phyloP scores from a whole-genome alignment of 2,888 invertebrate genomes.

The Macrosoma leucophasiata region DNA sequence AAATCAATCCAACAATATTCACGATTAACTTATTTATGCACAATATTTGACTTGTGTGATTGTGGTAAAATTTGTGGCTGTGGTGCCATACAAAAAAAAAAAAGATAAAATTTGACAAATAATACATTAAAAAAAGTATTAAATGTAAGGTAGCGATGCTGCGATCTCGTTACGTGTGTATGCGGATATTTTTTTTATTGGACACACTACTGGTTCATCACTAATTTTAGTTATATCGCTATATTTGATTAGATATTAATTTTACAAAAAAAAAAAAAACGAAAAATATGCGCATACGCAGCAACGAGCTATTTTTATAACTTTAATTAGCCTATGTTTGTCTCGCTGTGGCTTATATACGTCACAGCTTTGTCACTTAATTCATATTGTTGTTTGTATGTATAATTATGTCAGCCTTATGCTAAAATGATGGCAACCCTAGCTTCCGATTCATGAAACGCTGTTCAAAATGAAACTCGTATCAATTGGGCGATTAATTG shows the following conservation, averaged over 20 bases:
- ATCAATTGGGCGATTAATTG: too few relatives aligned
- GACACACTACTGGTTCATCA: slow-evolving; percentile 5
- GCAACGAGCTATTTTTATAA: slow-evolving; percentile 50
- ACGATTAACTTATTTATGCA: slow-evolving; percentile 41
- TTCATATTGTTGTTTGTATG: slow-evolving; percentile 56
- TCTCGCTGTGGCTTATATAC: slow-evolving; percentile 49
- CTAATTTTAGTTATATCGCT: not conserved
- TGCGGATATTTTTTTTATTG: slow-evolving; percentile 18
- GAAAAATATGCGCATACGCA: slow-evolving; percentile 38
- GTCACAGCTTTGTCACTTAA: slow-evolving; percentile 54
- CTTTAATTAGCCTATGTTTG: slow-evolving; percentile 53
- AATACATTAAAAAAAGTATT: slow-evolving; percentile 69
- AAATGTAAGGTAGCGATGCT: slow-evolving; percentile 60
- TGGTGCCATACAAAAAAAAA: slow-evolving; percentile 69
- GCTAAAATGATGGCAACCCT: slow-evolving; percentile 2
- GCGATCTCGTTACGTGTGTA: slow-evolving; percentile 29
- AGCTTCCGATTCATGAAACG: not conserved
- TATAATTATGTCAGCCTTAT: slow-evolving; percentile 41
- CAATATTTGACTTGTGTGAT: slow-evolving; percentile 44
- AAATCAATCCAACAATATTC: slow-evolving; percentile 7
- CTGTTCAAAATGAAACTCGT: too few relatives aligned
- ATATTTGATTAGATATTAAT: too few relatives aligned
- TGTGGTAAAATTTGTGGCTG: slow-evolving; percentile 56
- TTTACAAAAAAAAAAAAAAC: too few relatives aligned
- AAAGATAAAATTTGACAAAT: slow-evolving; percentile 66